Evolutionary conservation across 2,888 invertebrate genomes (phyloP).

Genomic region (Oscheius sp.): DNA sequence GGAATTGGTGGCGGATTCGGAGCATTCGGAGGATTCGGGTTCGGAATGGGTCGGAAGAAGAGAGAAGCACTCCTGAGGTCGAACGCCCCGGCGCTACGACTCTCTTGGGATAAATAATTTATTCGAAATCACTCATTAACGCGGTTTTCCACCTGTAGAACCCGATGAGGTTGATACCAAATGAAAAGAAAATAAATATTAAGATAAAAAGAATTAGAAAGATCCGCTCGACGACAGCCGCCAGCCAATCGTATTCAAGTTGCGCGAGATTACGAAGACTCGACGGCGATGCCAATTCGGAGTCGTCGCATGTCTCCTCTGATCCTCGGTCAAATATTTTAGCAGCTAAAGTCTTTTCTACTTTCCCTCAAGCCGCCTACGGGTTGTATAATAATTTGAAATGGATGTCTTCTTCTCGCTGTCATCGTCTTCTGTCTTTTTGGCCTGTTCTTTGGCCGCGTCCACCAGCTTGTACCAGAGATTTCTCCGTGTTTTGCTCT

Average conservation of each 20-base stretch:
- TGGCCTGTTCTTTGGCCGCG: conserved; percentile 27
- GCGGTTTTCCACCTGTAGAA: conserved; percentile 53
- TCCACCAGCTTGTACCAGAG: conserved; percentile 27
- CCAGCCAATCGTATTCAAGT: conserved; percentile 70
- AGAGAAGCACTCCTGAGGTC: conserved; percentile 47
- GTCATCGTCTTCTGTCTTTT: conserved; percentile 12
- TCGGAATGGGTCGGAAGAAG: conserved; percentile 49
- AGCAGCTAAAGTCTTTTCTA: neutral
- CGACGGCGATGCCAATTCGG: conserved; percentile 39
- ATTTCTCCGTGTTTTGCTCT: conserved; percentile 4
- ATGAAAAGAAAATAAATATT: conserved; percentile 57
- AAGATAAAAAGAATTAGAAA: conserved; percentile 64
- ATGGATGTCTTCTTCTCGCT: conserved; percentile 8
- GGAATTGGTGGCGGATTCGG: conserved; percentile 40
- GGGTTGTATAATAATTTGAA: conserved; percentile 9
- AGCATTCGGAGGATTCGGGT: conserved; percentile 39
- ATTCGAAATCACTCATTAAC: neutral
- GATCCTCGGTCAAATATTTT: neutral
- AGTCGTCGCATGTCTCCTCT: conserved; percentile 10
- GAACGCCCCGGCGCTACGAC: conserved; percentile 42
- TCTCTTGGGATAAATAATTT: conserved; percentile 30
- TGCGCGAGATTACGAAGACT: conserved; percentile 65
- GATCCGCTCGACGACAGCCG: conserved; percentile 66
- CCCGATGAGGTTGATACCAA: conserved; percentile 67
- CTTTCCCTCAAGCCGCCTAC: neutral